These are phyloP conservation scores for Ptychobarbus kaznakovi DNA, from an alignment of 2,797 vertebrate species.

Conservation along the genomic window DNA sequence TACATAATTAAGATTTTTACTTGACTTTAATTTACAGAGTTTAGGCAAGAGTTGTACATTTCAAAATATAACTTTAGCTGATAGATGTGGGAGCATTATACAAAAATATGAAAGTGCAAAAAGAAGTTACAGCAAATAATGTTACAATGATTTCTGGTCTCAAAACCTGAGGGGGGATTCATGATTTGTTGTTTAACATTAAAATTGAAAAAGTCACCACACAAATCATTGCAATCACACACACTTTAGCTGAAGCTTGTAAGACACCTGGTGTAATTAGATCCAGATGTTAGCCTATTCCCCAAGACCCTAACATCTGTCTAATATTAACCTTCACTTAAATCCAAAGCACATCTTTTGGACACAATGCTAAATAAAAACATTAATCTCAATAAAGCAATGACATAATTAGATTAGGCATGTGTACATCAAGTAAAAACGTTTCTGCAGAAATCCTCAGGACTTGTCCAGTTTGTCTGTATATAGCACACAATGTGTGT, in stretches of 20 bases:
- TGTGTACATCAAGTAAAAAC: neutral
- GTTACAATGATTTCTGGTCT: neutral
- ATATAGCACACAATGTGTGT: neutral
- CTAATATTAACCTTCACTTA: neutral
- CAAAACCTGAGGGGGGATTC: neutral
- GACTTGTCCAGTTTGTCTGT: neutral
- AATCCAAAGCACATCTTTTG: constrained; percentile 7
- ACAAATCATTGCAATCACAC: constrained; percentile 13
- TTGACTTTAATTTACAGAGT: neutral
- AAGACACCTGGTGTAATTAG: constrained; percentile 29
- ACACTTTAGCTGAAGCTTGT: constrained; percentile 6
- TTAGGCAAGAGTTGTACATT: neutral
- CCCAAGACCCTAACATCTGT: constrained; percentile 15
- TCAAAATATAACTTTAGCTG: neutral
- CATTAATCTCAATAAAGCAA: neutral
- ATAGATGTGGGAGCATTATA: neutral
- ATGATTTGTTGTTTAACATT: neutral
- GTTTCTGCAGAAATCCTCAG: neutral
- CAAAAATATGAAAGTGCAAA: neutral
- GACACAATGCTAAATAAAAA: neutral
- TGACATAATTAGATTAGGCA: neutral
- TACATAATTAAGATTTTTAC: neutral
- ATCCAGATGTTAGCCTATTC: constrained; percentile 42
- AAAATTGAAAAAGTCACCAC: neutral
- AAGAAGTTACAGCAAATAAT: neutral